A percentile compares a stretch with the other conserved stretches of the same genome.
Conservation (phyloP, 2,888 invertebrate species). For the Trilocha varians region DNA sequence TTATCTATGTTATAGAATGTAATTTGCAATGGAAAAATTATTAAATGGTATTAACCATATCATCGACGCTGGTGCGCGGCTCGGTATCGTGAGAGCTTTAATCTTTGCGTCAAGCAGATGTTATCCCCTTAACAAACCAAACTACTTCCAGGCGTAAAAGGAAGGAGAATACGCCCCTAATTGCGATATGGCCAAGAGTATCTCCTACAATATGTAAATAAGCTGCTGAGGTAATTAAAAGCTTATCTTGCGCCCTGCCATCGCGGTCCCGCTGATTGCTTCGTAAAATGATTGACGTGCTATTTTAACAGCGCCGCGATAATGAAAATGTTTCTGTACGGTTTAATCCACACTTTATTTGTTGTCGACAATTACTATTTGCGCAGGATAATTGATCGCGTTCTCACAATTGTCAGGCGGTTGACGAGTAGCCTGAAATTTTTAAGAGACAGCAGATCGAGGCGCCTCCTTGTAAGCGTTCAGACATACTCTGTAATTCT, state of each 20-base stretch:
- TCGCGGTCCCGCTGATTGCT: constrained; percentile 56
- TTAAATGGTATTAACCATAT: background rate
- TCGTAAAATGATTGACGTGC: constrained; percentile 68
- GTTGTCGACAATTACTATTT: constrained; percentile 68
- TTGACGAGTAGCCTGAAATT: constrained; percentile 60
- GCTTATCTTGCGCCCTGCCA: constrained; percentile 62
- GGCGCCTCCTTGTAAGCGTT: constrained; percentile 34
- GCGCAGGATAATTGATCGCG: constrained; percentile 67
- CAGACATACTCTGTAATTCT: constrained; percentile 21
- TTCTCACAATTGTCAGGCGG: constrained; percentile 69
- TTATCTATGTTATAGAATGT: too few species aligned
- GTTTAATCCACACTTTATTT: constrained; percentile 60
- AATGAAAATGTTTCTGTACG: constrained; percentile 59
- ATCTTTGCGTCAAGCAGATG: constrained; percentile 60
- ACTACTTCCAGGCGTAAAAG: constrained; percentile 53
- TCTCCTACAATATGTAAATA: constrained; percentile 70
- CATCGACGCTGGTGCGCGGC: background rate
- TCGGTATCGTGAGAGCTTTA: constrained; percentile 28
- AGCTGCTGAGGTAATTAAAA: constrained; percentile 68
- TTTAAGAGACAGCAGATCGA: constrained; percentile 43
- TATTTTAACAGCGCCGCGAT: constrained; percentile 60
- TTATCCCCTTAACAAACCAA: constrained; percentile 49
- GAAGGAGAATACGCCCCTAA: constrained; percentile 63
- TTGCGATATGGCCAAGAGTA: constrained; percentile 65
- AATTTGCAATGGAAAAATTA: too few species aligned